These are phyloP conservation scores for Heterotilapia buettikoferi DNA, from an alignment of 2,113 vertebrate species.

Conservation along the genomic window DNA sequence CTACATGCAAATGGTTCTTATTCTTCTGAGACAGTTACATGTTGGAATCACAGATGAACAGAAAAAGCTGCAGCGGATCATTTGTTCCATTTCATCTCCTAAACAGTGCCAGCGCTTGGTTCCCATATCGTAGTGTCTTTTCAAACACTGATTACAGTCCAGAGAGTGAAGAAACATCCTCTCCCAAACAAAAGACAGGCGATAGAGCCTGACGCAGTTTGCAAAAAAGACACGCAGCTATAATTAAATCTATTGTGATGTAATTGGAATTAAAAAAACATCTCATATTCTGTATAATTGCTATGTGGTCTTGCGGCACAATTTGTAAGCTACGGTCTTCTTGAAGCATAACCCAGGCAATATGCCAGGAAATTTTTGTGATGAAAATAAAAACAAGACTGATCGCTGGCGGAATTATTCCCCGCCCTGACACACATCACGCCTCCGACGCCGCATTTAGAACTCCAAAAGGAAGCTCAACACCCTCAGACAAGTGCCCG, in stretches of 20 bases:
- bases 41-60: neutral
- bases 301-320: constrained; percentile 45
- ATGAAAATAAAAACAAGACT: constrained; percentile 38
- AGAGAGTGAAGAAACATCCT: constrained; percentile 7
- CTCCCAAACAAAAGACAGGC: constrained; percentile 27
- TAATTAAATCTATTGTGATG: constrained; percentile 68
- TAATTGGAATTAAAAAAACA: constrained; percentile 48
- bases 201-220: constrained; percentile 3
- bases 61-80: neutral
- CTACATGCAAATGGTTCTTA: neutral
- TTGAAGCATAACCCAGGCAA: constrained; percentile 53
- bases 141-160: neutral
- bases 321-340: constrained; percentile 32
- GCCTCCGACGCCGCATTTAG: neutral
- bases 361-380: constrained; percentile 43
- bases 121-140: neutral
- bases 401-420: constrained; percentile 16
- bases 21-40: neutral
- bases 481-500: neutral
- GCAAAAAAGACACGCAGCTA: constrained; percentile 4
- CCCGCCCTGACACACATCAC: neutral
- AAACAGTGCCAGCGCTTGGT: neutral
- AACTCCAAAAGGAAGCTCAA: neutral
- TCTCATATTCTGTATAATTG: constrained; percentile 63
- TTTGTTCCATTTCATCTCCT: constrained; percentile 16